These are phyloP conservation scores for Lutjanus argentimaculatus DNA, from an alignment of 2,797 vertebrate species.

Conservation along the genomic window DNA sequence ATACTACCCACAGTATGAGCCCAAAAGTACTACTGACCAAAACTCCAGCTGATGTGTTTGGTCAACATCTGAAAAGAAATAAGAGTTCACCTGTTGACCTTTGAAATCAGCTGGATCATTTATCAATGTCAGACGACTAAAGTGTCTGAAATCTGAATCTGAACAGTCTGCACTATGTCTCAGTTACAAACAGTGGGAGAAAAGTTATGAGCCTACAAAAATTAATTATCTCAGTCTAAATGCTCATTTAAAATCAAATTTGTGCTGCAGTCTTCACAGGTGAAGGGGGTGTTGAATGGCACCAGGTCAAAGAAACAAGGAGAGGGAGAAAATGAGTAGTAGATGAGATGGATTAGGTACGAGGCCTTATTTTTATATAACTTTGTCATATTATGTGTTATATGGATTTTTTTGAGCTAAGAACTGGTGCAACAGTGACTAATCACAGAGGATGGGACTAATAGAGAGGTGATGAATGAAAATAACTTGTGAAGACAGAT, in stretches of 20 bases:
- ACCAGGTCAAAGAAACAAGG: background rate
- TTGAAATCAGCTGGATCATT: conserved; percentile 24
- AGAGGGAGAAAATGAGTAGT: too few relatives aligned
- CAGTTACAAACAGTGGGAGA: conserved; percentile 21
- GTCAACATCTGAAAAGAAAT: background rate
- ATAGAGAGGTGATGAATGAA: background rate
- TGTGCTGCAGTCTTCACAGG: background rate
- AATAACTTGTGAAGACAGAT: too few relatives aligned
- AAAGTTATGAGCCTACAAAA: background rate
- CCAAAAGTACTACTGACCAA: background rate
- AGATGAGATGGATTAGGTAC: background rate
- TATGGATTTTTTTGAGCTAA: too few relatives aligned
- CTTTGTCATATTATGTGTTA: too few relatives aligned
- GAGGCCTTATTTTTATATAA: background rate
- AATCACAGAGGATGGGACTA: background rate
- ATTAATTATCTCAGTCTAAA: background rate
- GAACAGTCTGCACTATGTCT: conserved; percentile 14
- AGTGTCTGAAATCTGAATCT: conserved; percentile 47
- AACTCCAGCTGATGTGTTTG: conserved; percentile 19
- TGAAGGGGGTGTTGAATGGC: background rate
- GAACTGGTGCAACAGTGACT: too few relatives aligned
- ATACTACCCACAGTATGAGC: background rate
- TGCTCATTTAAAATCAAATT: background rate
- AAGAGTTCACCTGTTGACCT: conserved; percentile 11
- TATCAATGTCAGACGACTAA: conserved; percentile 30